Evolutionary conservation across 2,113 vertebrate species (phyloP).

Genomic region (Rhea americana): DNA sequence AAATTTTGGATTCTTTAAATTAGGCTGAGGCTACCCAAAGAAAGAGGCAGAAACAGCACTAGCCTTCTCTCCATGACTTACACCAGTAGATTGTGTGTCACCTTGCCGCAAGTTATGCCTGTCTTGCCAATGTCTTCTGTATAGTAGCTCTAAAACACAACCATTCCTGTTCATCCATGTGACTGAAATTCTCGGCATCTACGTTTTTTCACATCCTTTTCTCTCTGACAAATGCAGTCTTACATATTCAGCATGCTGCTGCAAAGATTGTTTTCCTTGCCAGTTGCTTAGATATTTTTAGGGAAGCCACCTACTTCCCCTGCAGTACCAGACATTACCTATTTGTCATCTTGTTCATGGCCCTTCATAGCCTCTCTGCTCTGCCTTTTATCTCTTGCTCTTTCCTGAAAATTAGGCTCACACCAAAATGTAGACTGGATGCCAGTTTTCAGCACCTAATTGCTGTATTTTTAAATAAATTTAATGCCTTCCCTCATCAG

Average conservation of each 20-base stretch:
- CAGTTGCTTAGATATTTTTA: neutral
- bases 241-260: neutral
- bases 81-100: neutral
- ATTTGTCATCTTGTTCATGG: rapidly evolving
- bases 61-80: rapidly evolving
- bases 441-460: neutral
- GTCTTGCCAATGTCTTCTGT: rapidly evolving
- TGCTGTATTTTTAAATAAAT: neutral
- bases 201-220: neutral
- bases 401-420: neutral
- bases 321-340: rapidly evolving
- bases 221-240: neutral
- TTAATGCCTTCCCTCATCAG: neutral
- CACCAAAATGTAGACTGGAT: neutral
- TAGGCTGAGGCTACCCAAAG: neutral
- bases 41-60: neutral
- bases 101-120: neutral
- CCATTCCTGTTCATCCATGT: rapidly evolving
- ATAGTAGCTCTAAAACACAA: rapidly evolving
- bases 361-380: neutral
- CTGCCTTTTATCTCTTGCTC: neutral
- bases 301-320: neutral
- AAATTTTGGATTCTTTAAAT: neutral
- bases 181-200: neutral
- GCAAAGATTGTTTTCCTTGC: neutral